Evolutionary conservation across 1,140 invertebrate genomes (phyloP).

Genomic region (Euwallacea fornicatus): DNA sequence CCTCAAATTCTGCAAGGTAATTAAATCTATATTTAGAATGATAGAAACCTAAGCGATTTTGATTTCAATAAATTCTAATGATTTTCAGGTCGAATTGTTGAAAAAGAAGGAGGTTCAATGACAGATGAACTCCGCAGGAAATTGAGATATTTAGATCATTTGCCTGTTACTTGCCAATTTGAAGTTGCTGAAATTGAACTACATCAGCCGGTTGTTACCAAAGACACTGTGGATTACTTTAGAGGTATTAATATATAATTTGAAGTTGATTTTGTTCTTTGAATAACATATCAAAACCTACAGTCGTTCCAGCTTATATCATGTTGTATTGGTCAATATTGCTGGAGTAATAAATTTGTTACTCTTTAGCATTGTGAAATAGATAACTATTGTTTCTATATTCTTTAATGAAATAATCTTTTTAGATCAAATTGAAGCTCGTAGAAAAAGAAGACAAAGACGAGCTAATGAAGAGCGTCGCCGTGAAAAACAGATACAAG

Average conservation of each 20-base stretch:
- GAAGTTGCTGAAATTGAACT: conserved; percentile 87
- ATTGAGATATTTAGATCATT: conserved; percentile 81
- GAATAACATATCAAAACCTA: too few species aligned
- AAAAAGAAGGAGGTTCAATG: conserved; percentile 82
- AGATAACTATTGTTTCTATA: conserved; percentile 3
- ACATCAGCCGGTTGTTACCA: conserved; percentile 68
- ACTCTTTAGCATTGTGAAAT: not conserved
- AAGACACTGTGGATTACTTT: conserved; percentile 66
- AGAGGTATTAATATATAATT: conserved; percentile 57
- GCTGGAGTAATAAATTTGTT: not conserved
- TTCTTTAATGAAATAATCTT: not conserved
- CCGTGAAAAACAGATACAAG: conserved; percentile 69
- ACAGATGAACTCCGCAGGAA: conserved; percentile 76
- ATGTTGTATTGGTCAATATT: too few species aligned
- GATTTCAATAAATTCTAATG: not conserved
- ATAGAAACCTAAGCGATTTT: not conserved
- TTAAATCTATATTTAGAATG: not conserved
- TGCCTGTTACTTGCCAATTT: conserved; percentile 88
- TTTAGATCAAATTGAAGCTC: conserved; percentile 66
- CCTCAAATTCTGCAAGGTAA: conserved; percentile 71
- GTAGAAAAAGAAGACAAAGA: conserved; percentile 64
- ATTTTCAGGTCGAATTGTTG: conserved; percentile 62
- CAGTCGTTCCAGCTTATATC: too few species aligned
- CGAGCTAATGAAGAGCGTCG: conserved; percentile 69
- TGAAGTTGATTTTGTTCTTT: not conserved